Evolutionary conservation across 2,797 vertebrate genomes (phyloP).

Genomic region (Nyctibius grandis): DNA sequence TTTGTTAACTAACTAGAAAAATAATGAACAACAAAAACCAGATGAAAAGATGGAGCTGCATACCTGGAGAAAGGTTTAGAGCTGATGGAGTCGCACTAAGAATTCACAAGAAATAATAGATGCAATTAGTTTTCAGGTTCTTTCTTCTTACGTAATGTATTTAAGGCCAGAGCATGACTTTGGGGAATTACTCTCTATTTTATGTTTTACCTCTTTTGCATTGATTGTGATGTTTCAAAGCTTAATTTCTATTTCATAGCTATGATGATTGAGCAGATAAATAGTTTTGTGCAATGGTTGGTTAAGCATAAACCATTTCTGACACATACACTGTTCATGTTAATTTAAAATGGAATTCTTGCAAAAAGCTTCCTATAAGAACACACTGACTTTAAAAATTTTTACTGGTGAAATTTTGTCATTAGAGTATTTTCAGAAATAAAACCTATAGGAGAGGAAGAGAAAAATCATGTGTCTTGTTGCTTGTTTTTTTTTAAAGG

Average conservation of each 20-base stretch:
- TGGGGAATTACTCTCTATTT: not conserved
- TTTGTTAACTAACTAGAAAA: conserved; percentile 2
- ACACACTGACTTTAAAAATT: not conserved
- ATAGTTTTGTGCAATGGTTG: not conserved
- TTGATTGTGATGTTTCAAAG: not conserved
- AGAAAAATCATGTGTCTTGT: not conserved
- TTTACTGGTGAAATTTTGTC: not conserved
- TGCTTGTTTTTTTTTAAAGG: not conserved
- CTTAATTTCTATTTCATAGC: not conserved
- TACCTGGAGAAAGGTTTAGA: not conserved
- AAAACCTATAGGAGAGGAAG: not conserved
- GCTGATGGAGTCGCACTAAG: not conserved
- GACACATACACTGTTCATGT: not conserved
- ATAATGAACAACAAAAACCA: not conserved
- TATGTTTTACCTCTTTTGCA: not conserved
- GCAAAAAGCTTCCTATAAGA: not conserved
- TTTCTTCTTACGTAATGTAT: not conserved
- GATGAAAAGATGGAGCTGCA: not conserved
- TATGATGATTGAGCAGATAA: not conserved
- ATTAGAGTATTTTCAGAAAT: not conserved
- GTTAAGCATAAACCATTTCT: not conserved
- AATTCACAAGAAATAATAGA: not conserved
- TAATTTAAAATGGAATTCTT: not conserved
- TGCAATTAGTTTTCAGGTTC: not conserved
- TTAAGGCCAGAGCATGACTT: not conserved